Base-by-base conservation (phyloP, 2,797 vertebrate genomes). In the Pseudotriccus pelzelni region DNA sequence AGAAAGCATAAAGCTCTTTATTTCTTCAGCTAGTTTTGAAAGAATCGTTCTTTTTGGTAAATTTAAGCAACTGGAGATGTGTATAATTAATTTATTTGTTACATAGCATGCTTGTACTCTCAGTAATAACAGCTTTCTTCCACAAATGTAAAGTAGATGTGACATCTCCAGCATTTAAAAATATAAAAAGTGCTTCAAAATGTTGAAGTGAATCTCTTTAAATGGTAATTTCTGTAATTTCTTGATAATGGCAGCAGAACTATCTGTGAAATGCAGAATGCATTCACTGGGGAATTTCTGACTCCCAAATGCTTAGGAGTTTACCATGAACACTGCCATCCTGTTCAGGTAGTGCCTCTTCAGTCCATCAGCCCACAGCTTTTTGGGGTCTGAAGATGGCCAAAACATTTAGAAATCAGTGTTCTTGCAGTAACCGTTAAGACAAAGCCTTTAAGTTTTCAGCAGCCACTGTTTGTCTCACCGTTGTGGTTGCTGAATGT, bases 401-500 rank as follows among this genome's bases (percentile, higher is more conserved):
- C 43, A 56, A 46, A 79, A 39, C 55, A 36, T 83, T 43, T 17
- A 44, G 56, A 47, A 58, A 47, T 74, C 73, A 10, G 14, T 30
- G 30, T 58, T 87, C 19, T 36, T 83, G 59, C 58, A 37, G 66
- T 60, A 47, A 47, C 19, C 58, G 28, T 55, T 56, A n/a, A 34
- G 59, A 36, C 60, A 63, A 55, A 84, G 47, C 43, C 67, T 79
- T 82, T 15, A 59, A 47, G 39, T 60, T 79, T 84, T 70, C 27
- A 67, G 52, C 50, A 56, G 50, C 58, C 55, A 3, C 23, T 41
- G 60, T 1, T 34, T 82, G 4, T 59, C 8, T 70, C 46, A 18
- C 7, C 52, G 16, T 64, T 2, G 0, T 5, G 3, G 27, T 41
- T 52, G 30, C 58, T 37, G n/a, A 39, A 58, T 16, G 1, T 36